These are phyloP conservation scores for Syngnathoides biaculeatus DNA, from an alignment of 2,113 vertebrate genomes.

Conservation along the genomic window DNA sequence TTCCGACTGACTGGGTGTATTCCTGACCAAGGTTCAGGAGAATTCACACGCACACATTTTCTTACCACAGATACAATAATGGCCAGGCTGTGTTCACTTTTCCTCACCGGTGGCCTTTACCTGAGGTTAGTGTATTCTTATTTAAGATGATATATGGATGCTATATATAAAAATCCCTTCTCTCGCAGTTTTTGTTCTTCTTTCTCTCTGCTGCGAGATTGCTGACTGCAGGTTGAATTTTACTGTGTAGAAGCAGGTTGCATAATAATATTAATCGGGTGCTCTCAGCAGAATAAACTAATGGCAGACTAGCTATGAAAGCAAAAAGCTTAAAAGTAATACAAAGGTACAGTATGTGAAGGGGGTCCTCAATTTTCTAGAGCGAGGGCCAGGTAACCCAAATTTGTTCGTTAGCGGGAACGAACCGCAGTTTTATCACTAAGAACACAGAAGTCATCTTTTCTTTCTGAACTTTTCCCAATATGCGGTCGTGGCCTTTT, in stretches of 20 bases:
- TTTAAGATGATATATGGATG: conserved; percentile 56
- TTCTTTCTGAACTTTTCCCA: too few species aligned
- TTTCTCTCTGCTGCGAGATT: conserved; percentile 60
- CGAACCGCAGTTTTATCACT: too few species aligned
- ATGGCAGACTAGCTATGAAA: conserved; percentile 31
- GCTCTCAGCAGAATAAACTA: conserved; percentile 52
- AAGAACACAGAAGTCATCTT: too few species aligned
- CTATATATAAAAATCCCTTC: conserved; percentile 56
- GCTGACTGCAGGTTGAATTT: conserved; percentile 66
- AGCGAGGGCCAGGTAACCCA: too few species aligned
- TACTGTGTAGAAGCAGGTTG: conserved; percentile 62
- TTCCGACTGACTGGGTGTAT: not conserved
- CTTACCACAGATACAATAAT: not conserved
- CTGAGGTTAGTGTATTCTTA: conserved; percentile 22
- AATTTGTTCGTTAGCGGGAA: too few species aligned
- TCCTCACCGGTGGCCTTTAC: conserved; percentile 16
- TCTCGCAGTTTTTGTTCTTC: conserved; percentile 17
- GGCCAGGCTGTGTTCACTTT: not conserved
- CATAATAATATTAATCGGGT: conserved; percentile 56
- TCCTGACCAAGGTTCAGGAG: not conserved
- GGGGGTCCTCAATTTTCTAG: too few species aligned
- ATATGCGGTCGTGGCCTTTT: too few species aligned
- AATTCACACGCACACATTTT: not conserved
- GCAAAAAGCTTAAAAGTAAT: not conserved
- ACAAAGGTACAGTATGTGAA: too few species aligned